Percentiles rank a stretch among this genome's conserved stretches.
phyloP scores from a whole-genome alignment of 2,797 vertebrate genomes.

The Atherinosoma microstoma region DNA sequence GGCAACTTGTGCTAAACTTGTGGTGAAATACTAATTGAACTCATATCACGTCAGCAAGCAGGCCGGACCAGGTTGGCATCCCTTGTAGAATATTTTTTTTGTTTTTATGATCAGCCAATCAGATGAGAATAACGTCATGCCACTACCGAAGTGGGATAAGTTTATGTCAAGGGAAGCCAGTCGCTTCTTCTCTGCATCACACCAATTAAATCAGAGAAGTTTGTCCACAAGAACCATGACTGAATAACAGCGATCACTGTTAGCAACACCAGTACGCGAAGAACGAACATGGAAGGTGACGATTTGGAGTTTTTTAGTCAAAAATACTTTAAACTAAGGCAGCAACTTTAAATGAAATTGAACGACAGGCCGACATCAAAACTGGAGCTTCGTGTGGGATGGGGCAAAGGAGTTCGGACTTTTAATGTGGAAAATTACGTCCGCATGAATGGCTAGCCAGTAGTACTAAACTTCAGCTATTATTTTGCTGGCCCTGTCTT shows the following conservation, averaged over 20 bases:
- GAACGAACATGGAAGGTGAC: background rate
- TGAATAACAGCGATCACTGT: background rate
- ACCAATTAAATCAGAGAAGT: background rate
- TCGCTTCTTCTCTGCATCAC: too few species aligned
- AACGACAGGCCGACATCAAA: background rate
- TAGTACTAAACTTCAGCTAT: too few species aligned
- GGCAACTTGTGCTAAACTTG: too few species aligned
- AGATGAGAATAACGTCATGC: background rate
- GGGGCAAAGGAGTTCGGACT: background rate
- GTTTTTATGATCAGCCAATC: background rate
- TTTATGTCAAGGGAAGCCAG: too few species aligned
- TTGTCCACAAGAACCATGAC: background rate
- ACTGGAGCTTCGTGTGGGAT: background rate
- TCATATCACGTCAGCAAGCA: too few species aligned
- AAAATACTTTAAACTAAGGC: background rate
- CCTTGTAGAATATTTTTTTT: background rate
- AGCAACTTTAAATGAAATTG: background rate
- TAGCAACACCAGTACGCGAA: background rate
- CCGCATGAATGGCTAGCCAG: too few species aligned
- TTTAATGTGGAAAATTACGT: too few species aligned
- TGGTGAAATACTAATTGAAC: too few species aligned
- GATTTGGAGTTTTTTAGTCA: background rate
- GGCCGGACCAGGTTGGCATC: rapidly evolving
- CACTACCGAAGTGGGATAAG: background rate
- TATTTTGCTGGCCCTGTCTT: too few species aligned